Evolutionary conservation across 2,888 invertebrate species (phyloP).

Genomic region (Dynastes hyllus): DNA sequence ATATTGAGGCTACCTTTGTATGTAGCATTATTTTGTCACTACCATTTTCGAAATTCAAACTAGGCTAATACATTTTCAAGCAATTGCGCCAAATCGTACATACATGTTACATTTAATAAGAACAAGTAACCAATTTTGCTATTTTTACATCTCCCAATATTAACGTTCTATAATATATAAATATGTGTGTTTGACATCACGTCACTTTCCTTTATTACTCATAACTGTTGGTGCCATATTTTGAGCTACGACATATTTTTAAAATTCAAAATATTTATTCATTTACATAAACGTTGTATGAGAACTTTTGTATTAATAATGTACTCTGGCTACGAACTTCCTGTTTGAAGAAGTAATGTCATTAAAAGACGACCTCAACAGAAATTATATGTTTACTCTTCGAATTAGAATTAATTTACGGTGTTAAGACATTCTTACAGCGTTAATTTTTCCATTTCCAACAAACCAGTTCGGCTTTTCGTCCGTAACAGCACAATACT

Average conservation of each 20-base stretch:
- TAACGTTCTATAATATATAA: too few species aligned
- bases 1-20: too few species aligned
- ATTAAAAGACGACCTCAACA: constrained; percentile 20
- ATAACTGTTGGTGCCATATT: too few species aligned
- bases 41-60: too few species aligned
- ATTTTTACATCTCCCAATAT: too few species aligned
- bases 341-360: constrained; percentile 21
- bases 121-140: too few species aligned
- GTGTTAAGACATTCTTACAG: constrained; percentile 17
- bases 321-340: constrained; percentile 26
- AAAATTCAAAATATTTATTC: not conserved
- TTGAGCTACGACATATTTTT: not conserved
- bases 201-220: too few species aligned
- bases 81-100: too few species aligned
- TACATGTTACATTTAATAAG: too few species aligned
- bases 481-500: not conserved
- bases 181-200: too few species aligned
- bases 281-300: not conserved
- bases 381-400: constrained; percentile 40
- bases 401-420: constrained; percentile 40
- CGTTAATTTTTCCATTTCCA: constrained; percentile 16
- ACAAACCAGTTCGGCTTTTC: not conserved
- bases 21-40: too few species aligned
- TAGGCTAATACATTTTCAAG: too few species aligned
- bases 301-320: constrained; percentile 25